These are phyloP conservation scores for Erebia epiphron DNA, from an alignment of 2,888 invertebrate genomes.

Conservation along the genomic window DNA sequence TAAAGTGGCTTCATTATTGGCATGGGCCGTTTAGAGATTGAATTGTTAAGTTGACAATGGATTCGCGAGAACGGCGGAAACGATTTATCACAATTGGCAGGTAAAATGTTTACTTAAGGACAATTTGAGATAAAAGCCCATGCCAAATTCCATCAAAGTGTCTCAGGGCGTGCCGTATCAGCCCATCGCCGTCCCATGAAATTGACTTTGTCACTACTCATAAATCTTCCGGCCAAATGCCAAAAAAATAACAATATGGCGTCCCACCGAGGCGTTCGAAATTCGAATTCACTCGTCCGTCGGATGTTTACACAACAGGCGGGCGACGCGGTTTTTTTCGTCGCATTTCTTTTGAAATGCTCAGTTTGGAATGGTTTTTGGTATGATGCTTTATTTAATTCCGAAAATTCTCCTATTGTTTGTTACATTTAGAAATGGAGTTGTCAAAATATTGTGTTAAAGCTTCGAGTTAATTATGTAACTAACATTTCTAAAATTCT, in stretches of 20 bases:
- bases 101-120: slow-evolving; percentile 75
- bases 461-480: neutral
- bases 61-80: slow-evolving; percentile 56
- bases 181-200: slow-evolving; percentile 65
- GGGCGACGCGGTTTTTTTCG: slow-evolving; percentile 36
- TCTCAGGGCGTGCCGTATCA: slow-evolving; percentile 62
- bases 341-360: slow-evolving; percentile 29
- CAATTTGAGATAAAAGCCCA: slow-evolving; percentile 76
- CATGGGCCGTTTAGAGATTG: slow-evolving; percentile 57
- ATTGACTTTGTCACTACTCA: slow-evolving; percentile 80
- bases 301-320: slow-evolving; percentile 78
- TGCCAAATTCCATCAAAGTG: slow-evolving; percentile 69
- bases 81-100: slow-evolving; percentile 76
- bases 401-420: slow-evolving; percentile 28
- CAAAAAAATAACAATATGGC: slow-evolving; percentile 62
- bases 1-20: slow-evolving; percentile 25
- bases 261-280: slow-evolving; percentile 53
- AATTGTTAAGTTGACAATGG: slow-evolving; percentile 62
- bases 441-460: slow-evolving; percentile 24
- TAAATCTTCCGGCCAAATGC: slow-evolving; percentile 72
- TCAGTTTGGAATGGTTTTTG: slow-evolving; percentile 25
- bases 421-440: slow-evolving; percentile 23
- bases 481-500: no score
- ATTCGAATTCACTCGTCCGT: slow-evolving; percentile 53
- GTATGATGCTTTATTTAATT: slow-evolving; percentile 34